Conservation (phyloP, 2,888 invertebrate genomes). For the Drosophila nigricruria region DNA sequence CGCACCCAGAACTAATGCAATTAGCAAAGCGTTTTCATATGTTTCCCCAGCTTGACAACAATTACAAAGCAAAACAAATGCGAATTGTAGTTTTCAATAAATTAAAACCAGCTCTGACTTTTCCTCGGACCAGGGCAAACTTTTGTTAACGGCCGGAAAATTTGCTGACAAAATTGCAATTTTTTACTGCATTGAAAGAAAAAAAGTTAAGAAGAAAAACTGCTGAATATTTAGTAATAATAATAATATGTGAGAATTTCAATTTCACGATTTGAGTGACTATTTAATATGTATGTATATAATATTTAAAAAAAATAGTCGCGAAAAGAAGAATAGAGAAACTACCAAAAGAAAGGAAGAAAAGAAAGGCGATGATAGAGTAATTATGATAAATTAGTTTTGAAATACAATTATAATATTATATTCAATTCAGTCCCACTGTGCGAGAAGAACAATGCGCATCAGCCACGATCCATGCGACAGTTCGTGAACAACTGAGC, state of each 20-base stretch:
- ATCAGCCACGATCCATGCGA: neutral
- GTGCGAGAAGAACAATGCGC: too few relatives aligned
- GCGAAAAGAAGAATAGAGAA: too few relatives aligned
- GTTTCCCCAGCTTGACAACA: neutral
- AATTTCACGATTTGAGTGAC: too few relatives aligned
- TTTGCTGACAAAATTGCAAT: constrained; percentile 19
- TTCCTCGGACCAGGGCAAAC: neutral
- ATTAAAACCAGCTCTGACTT: neutral
- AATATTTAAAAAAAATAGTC: too few relatives aligned
- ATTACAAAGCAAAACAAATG: constrained; percentile 6
- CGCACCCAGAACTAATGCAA: constrained; percentile 1
- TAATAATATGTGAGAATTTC: too few relatives aligned
- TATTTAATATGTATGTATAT: too few relatives aligned
- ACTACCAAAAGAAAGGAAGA: too few relatives aligned
- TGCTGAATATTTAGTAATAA: neutral
- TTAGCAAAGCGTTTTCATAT: constrained; percentile 13
- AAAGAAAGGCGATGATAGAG: too few relatives aligned
- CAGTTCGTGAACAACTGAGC: neutral
- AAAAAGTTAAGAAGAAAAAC: neutral
- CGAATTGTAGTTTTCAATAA: constrained; percentile 8
- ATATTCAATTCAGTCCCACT: too few relatives aligned
- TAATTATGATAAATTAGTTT: too few relatives aligned
- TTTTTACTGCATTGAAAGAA: constrained; percentile 10
- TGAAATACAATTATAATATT: too few relatives aligned
- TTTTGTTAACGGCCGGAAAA: constrained; percentile 19